Evolutionary conservation across 2,888 invertebrate genomes (phyloP).

Genomic region (Hypolimnas misippus): DNA sequence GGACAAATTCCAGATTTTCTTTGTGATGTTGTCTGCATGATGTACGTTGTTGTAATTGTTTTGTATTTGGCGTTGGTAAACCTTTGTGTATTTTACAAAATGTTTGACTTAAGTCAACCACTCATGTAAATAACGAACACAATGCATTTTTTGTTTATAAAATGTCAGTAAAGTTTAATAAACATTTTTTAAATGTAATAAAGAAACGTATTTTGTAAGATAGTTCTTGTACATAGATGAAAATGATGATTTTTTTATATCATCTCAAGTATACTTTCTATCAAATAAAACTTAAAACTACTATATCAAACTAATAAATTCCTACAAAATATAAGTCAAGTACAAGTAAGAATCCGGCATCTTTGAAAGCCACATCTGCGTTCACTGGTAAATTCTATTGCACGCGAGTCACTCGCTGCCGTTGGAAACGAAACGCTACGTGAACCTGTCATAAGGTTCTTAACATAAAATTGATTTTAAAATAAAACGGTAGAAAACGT

Average conservation of each 20-base stretch:
- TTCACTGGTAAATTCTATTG: slow-evolving; percentile 34
- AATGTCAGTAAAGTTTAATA: too few species aligned
- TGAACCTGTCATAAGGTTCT: slow-evolving; percentile 18
- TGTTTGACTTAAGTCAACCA: too few species aligned
- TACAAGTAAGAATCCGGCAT: slow-evolving; percentile 25
- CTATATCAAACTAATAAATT: slow-evolving; percentile 25
- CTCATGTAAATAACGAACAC: too few species aligned
- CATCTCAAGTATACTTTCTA: not conserved
- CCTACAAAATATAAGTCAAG: slow-evolving; percentile 31
- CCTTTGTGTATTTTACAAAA: not conserved
- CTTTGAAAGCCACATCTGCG: slow-evolving; percentile 27
- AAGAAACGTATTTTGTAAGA: too few species aligned
- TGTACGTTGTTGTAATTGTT: not conserved
- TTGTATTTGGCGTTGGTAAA: not conserved
- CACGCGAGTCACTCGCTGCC: slow-evolving; percentile 12
- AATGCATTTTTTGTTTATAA: too few species aligned
- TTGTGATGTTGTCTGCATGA: not conserved
- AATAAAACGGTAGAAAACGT: slow-evolving; percentile 25
- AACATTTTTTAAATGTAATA: too few species aligned
- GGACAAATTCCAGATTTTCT: slow-evolving; percentile 22
- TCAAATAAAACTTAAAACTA: not conserved
- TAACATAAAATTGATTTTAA: slow-evolving; percentile 29
- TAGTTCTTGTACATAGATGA: too few species aligned
- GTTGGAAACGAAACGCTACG: slow-evolving; percentile 28
- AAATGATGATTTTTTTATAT: not conserved